Conservation (phyloP, 2,797 vertebrate genomes). For the Chaenodraco wilsoni region DNA sequence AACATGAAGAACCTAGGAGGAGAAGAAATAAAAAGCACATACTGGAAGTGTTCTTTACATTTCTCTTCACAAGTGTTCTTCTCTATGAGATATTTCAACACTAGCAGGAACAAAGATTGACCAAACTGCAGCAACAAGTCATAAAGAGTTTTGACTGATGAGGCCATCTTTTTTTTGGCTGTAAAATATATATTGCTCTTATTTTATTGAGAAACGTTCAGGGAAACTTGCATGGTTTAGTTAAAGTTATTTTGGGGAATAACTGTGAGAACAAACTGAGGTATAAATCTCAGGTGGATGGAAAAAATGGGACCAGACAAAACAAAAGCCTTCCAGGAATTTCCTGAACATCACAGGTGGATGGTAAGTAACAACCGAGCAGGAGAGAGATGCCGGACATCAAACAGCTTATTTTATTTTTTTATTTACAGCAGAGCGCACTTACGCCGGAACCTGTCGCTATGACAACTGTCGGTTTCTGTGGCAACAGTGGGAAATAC, state of each 20-base stretch:
- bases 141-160: not conserved
- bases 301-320: not conserved
- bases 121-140: too few relatives aligned
- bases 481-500: constrained; percentile 72
- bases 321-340: not conserved
- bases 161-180: not conserved
- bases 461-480: constrained; percentile 78
- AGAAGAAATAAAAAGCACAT: not conserved
- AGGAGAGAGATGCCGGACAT: not conserved
- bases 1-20: not conserved
- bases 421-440: not conserved
- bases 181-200: too few relatives aligned
- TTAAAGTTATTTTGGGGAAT: too few relatives aligned
- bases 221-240: too few relatives aligned
- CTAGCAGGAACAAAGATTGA: too few relatives aligned
- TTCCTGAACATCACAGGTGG: constrained; percentile 30
- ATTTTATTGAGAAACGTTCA: too few relatives aligned
- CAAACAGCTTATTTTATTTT: not conserved
- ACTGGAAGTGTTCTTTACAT: too few relatives aligned
- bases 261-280: not conserved
- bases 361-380: not conserved
- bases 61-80: not conserved
- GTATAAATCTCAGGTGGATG: not conserved
- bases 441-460: constrained; percentile 80
- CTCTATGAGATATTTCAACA: not conserved